Evolutionary conservation across 2,797 vertebrate species (phyloP), one percentile per base, ranked within the genome.

Genomic region (Rhinatrema bivittatum): DNA sequence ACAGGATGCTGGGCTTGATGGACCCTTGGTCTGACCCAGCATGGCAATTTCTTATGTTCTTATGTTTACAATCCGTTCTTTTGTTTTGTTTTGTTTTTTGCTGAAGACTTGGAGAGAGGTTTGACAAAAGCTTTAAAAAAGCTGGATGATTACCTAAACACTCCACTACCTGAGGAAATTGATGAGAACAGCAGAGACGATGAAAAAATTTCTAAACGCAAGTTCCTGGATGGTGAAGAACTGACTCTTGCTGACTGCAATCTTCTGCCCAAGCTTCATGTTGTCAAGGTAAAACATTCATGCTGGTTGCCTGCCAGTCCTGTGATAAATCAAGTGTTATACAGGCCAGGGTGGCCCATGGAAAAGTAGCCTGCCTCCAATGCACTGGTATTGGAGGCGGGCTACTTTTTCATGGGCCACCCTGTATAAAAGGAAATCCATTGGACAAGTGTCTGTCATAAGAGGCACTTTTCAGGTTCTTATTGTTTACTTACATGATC

Each of bases 231-330:
- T 10, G 94, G 96, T 16, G 85, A 93, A 2, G 89, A 97, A 32
- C 70, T 99, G 49, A 94, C 94, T 0, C 84, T 99, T 15, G 92
- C 96, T 2, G 96, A 99, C 81, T 99, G 96, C 73, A 99, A 99
- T 67, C 90, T 99, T 48, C 78, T 99, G 63, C 96, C 96, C 31
- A 99, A 99, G 65, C 90, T 99, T 32, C 93, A 98, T 5, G 96
- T 99, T 64, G 89, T 98, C 54, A 96, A 97, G 91, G 95, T 98
- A 66, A 78, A 53, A 52, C 7, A 14, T 15, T 2, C 6, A 5
- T 15, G 4, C 9, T 2, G 1, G 12, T 36, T 14, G 16, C 5
- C 5, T 16, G 26, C 24, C 35, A 27, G 3, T 2, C 7, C 39
- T 20, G 9, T 20, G 5, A n/a, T n/a, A n/a, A n/a, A n/a, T n/a